Evolutionary conservation across 2,797 vertebrate genomes (phyloP).

Genomic region (Squalus acanthias): DNA sequence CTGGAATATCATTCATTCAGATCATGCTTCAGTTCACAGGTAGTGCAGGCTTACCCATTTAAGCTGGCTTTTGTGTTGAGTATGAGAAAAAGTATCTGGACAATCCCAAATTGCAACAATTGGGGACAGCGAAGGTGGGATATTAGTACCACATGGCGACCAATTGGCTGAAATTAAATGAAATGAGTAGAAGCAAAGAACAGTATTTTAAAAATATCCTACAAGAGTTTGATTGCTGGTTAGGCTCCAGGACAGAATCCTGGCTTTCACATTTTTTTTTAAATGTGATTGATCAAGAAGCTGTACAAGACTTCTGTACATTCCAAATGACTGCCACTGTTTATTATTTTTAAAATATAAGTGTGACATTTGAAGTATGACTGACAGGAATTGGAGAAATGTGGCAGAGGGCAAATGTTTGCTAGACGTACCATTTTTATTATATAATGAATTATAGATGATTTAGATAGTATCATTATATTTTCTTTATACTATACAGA

Average conservation of each 20-base stretch:
- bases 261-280: background rate
- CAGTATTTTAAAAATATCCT: background rate
- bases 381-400: background rate
- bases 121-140: background rate
- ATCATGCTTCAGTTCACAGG: background rate
- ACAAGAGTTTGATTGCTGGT: background rate
- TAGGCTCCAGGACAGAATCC: background rate
- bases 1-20: background rate
- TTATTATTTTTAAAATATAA: background rate
- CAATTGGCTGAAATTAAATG: background rate
- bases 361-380: background rate
- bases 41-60: background rate
- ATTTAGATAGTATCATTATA: background rate
- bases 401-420: background rate
- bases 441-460: background rate
- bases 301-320: background rate
- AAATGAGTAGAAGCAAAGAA: background rate
- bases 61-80: background rate
- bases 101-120: background rate
- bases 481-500: background rate
- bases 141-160: background rate
- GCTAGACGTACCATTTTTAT: background rate
- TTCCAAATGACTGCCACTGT: background rate
- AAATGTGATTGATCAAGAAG: background rate
- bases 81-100: background rate